Percentiles rank a stretch among this genome's conserved stretches.
These are phyloP conservation scores for Puffinus mauretanicus DNA, from an alignment of 2,113 vertebrate genomes.

Conservation along the genomic window DNA sequence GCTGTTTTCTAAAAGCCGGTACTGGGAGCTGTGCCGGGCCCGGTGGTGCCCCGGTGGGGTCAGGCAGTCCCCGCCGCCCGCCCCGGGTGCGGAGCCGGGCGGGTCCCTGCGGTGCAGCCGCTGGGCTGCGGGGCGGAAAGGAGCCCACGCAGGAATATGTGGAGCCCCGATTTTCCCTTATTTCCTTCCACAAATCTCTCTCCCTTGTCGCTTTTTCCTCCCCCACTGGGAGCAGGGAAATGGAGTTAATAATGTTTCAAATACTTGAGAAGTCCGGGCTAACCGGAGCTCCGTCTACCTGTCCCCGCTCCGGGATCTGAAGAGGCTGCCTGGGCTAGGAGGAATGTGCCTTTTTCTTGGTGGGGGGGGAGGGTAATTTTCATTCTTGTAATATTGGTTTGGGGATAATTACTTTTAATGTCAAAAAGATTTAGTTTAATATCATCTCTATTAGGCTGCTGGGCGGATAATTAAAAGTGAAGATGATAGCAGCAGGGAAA, in stretches of 20 bases:
- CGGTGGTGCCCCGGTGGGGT: neutral
- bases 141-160: neutral
- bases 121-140: neutral
- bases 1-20: neutral
- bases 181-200: neutral
- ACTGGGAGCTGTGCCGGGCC: neutral
- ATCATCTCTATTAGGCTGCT: slow-evolving; percentile 99
- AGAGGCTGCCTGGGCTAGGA: neutral
- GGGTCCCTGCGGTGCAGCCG: neutral
- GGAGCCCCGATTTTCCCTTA: neutral
- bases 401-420: slow-evolving; percentile 99
- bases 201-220: neutral
- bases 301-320: neutral
- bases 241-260: slow-evolving; percentile 57
- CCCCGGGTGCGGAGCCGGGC: neutral
- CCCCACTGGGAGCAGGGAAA: slow-evolving; percentile 40
- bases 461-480: slow-evolving; percentile 99
- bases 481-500: slow-evolving; percentile 94
- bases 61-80: neutral
- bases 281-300: neutral
- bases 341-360: slow-evolving; percentile 20
- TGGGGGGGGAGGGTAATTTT: slow-evolving; percentile 67
- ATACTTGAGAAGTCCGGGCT: neutral
- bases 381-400: slow-evolving; percentile 84
- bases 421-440: slow-evolving; percentile 99